Conservation (phyloP, 2,113 vertebrate genomes). For the Fregetta grallaria region DNA sequence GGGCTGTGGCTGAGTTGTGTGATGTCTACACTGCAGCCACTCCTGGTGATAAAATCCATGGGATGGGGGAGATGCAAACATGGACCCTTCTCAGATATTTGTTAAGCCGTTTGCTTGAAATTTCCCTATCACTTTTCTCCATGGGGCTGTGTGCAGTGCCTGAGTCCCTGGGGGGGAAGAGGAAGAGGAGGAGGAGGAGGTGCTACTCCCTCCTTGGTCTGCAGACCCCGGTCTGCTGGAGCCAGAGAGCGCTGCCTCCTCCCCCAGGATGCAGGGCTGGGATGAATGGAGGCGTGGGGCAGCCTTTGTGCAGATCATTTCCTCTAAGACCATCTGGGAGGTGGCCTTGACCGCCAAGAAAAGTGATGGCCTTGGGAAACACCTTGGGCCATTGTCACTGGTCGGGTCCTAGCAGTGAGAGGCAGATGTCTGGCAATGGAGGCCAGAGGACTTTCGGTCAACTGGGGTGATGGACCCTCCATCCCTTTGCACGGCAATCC, state of each 20-base stretch:
- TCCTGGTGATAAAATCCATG: neutral
- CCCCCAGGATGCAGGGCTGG: neutral
- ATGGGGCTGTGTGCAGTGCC: neutral
- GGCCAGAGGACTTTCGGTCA: neutral
- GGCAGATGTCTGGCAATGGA: neutral
- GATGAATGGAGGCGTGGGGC: neutral
- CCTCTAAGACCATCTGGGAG: neutral
- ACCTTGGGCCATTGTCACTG: neutral
- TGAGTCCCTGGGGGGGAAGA: neutral
- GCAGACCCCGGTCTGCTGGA: accelerated
- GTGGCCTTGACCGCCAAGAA: neutral
- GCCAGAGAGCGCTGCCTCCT: accelerated
- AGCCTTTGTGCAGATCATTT: neutral
- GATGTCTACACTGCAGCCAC: neutral
- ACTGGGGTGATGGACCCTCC: neutral
- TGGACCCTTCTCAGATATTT: neutral
- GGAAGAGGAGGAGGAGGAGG: neutral
- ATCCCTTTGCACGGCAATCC: neutral
- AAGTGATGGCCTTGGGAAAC: neutral
- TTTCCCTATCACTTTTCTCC: neutral
- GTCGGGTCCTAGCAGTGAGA: neutral
- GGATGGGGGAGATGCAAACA: neutral
- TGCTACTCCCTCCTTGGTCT: neutral
- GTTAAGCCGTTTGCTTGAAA: neutral
- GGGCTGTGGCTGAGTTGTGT: neutral